phyloP scores from a whole-genome alignment of 2,888 invertebrate species.

The Drosophila anomelani region DNA sequence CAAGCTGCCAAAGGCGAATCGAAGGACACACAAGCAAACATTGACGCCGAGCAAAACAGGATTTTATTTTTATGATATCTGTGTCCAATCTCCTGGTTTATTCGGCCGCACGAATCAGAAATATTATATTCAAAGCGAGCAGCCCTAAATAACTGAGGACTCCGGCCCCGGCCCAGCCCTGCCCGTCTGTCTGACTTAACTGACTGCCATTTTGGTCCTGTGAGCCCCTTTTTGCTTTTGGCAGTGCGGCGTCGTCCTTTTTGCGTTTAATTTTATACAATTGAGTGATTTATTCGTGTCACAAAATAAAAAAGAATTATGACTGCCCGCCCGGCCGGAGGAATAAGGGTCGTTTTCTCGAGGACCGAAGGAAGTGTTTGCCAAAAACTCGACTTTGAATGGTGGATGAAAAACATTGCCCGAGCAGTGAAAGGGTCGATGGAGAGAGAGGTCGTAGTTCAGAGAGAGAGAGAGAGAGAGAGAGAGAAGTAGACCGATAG shows the following conservation, averaged over 20 bases:
- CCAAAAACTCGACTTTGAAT: slow-evolving; percentile 52
- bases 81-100: slow-evolving; percentile 85
- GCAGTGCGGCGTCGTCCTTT: slow-evolving; percentile 56
- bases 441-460: slow-evolving; percentile 7
- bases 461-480: background rate
- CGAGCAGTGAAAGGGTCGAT: slow-evolving; percentile 8
- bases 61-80: slow-evolving; percentile 85
- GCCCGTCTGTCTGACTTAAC: slow-evolving; percentile 31
- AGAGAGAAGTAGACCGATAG: background rate
- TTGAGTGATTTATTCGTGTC: slow-evolving; percentile 84
- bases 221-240: slow-evolving; percentile 47
- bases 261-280: slow-evolving; percentile 81
- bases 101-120: slow-evolving; percentile 82
- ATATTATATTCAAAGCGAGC: slow-evolving; percentile 71
- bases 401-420: slow-evolving; percentile 44
- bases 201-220: slow-evolving; percentile 68
- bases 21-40: slow-evolving; percentile 49
- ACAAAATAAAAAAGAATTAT: slow-evolving; percentile 83
- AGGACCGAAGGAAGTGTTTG: slow-evolving; percentile 47
- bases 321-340: slow-evolving; percentile 64
- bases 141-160: slow-evolving; percentile 41
- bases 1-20: slow-evolving; percentile 35
- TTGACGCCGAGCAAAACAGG: slow-evolving; percentile 58
- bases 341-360: slow-evolving; percentile 77
- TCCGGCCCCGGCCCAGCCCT: background rate